These are phyloP conservation scores for Argyra leucocephala DNA, from an alignment of 2,888 invertebrate genomes.

Conservation along the genomic window DNA sequence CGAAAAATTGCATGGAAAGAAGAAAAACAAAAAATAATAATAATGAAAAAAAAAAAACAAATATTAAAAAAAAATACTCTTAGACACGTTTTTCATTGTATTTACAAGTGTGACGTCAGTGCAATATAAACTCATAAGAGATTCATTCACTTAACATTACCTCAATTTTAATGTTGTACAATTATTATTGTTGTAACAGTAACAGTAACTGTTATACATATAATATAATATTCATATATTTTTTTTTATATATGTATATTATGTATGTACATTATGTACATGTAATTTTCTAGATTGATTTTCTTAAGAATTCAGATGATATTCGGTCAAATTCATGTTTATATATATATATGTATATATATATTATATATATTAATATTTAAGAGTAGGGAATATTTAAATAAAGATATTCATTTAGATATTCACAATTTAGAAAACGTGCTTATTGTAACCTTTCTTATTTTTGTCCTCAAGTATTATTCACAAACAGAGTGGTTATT, in stretches of 20 bases:
- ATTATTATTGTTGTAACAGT: too few relatives aligned
- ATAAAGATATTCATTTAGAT: background rate
- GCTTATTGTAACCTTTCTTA: background rate
- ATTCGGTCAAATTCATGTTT: background rate
- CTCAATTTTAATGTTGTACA: too few relatives aligned
- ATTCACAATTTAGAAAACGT: background rate
- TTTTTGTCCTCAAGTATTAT: background rate
- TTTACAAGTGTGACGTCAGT: too few relatives aligned
- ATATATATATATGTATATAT: background rate
- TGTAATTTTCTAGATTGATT: background rate
- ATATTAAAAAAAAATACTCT: too few relatives aligned
- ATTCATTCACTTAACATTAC: too few relatives aligned
- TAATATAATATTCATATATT: too few relatives aligned
- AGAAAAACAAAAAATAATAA: too few relatives aligned
- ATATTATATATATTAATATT: background rate
- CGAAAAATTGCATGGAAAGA: too few relatives aligned
- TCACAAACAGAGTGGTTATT: background rate
- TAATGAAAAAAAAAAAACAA: too few relatives aligned
- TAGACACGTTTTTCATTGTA: too few relatives aligned
- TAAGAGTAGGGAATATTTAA: background rate
- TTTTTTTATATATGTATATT: background rate
- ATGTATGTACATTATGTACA: background rate
- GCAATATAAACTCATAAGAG: too few relatives aligned
- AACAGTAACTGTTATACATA: too few relatives aligned
- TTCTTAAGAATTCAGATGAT: background rate